These are phyloP conservation scores for Pachycephus smyrnensis DNA, from an alignment of 2,888 invertebrate genomes.

Conservation along the genomic window DNA sequence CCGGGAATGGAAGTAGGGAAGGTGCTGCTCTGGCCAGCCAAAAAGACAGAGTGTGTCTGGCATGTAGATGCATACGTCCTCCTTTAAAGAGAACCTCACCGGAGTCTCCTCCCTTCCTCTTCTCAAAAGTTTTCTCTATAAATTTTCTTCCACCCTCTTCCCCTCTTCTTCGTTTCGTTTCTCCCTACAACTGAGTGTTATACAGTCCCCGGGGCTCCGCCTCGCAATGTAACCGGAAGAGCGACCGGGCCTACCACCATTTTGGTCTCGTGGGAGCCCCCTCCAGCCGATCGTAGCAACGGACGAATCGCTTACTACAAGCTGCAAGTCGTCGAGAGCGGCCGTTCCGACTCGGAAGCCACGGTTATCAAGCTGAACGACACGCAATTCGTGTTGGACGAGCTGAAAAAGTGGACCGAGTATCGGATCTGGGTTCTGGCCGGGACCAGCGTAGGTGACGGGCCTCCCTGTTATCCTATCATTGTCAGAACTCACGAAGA, in stretches of 20 bases:
- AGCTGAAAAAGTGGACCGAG: slow-evolving; percentile 94
- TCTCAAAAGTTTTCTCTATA: slow-evolving; percentile 36
- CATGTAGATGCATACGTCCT: not conserved
- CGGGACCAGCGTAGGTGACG: slow-evolving; percentile 96
- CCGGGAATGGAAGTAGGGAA: not conserved
- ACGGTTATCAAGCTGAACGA: slow-evolving; percentile 83
- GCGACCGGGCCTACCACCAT: slow-evolving; percentile 91
- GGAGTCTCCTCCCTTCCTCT: not conserved
- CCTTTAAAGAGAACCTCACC: not conserved
- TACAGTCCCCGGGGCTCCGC: slow-evolving; percentile 96
- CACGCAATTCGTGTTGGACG: slow-evolving; percentile 85
- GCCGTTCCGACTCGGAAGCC: slow-evolving; percentile 87
- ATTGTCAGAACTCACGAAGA: slow-evolving; percentile 96
- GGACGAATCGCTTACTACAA: slow-evolving; percentile 96
- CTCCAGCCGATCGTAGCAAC: slow-evolving; percentile 90
- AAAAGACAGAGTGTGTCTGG: not conserved
- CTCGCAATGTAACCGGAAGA: slow-evolving; percentile 91
- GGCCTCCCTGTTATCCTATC: slow-evolving; percentile 92
- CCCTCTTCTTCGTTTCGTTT: slow-evolving; percentile 48
- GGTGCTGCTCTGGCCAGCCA: not conserved
- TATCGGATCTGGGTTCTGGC: slow-evolving; percentile 98
- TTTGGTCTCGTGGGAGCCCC: slow-evolving; percentile 92
- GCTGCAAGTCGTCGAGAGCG: slow-evolving; percentile 89
- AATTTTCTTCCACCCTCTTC: slow-evolving; percentile 32
- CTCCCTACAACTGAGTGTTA: slow-evolving; percentile 69